Percentiles rank a stretch among this genome's conserved stretches.
phyloP scores from a whole-genome alignment of 1,140 invertebrate genomes.

The Drosophila miranda region DNA sequence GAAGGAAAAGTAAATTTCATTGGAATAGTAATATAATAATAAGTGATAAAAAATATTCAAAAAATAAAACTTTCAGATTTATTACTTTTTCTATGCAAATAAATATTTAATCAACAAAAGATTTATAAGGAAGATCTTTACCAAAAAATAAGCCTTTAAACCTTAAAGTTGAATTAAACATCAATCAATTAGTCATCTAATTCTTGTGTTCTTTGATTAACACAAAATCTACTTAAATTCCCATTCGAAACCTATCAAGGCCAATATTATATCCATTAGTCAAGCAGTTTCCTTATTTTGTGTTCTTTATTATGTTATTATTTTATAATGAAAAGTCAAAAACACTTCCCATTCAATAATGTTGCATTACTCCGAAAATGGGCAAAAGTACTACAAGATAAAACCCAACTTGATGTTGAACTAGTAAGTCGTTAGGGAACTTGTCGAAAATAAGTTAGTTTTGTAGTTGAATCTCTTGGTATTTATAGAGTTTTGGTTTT shows the following conservation, averaged over 20 bases:
- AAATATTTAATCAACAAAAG: no score
- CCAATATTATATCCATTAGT: no score
- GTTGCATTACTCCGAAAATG: not conserved
- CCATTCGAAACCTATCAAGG: no score
- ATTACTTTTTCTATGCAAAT: no score
- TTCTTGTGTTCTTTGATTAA: no score
- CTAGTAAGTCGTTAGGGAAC: slow-evolving; percentile 29
- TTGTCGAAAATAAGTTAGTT: slow-evolving; percentile 30
- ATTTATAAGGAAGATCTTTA: no score
- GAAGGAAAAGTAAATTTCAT: no score
- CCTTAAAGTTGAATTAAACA: not conserved
- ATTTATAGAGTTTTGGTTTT: slow-evolving; percentile 28
- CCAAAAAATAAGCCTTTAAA: no score
- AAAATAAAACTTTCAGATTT: not conserved
- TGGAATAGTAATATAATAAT: no score
- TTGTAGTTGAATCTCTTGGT: slow-evolving; percentile 18
- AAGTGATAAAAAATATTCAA: no score
- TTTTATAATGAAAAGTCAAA: not conserved
- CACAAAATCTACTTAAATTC: no score
- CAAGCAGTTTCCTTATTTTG: no score
- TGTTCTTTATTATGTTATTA: not conserved
- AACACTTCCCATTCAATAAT: not conserved
- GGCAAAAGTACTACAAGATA: slow-evolving; percentile 3
- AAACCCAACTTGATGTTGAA: slow-evolving; percentile 1
- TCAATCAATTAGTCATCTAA: not conserved